Evolutionary conservation across 2,797 vertebrate genomes (phyloP), one percentile per base, ranked within the genome.

Genomic region (Catostomus latipinnis): DNA sequence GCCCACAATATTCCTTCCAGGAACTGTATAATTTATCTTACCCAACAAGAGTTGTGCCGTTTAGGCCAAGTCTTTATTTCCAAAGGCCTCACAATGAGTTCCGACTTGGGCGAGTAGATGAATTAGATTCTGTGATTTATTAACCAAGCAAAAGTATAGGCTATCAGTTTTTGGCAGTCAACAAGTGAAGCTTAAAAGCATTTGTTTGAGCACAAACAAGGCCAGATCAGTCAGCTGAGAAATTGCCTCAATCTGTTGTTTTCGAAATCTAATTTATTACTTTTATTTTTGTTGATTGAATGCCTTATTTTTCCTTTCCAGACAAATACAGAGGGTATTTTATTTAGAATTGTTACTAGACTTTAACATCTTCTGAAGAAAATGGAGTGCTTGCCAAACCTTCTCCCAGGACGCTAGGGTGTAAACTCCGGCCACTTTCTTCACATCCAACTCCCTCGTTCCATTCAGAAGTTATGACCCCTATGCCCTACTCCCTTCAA

Each of bases 211-310:
- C 13, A 45, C n/a, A 77, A 80, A 76, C 58, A 71, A 80, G 62
- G 76, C 71, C 68, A 73, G 74, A 75, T 75, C 76, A 70, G 43
- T 75, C 57, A 79, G 49, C 69, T 67, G 67, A 71, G 34, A 79
- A 75, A 77, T 49, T 63, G 77, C 50, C 58, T 60, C 43, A 67
- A 43, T 72, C 68, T 57, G 45, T 74, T 71, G 70, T 45, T 11
- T 49, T 71, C 45, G 62, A 79, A 72, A 76, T 61, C 1, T 13
- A 52, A 80, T 72, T 77, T 56, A 72, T 76, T 74, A 58, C 12
- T 53, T 34, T 71, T 81, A 71, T 14, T 34, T 34, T 34, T 58
- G 12, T 53, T 14, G 74, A 52, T 57, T 76, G 50, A 71, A 45
- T 49, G 18, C 16, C 62, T 57, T 56, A 79, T 68, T 68, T 67